Evolutionary conservation across 2,113 vertebrate genomes (phyloP).

Genomic region (Origma solitaria): DNA sequence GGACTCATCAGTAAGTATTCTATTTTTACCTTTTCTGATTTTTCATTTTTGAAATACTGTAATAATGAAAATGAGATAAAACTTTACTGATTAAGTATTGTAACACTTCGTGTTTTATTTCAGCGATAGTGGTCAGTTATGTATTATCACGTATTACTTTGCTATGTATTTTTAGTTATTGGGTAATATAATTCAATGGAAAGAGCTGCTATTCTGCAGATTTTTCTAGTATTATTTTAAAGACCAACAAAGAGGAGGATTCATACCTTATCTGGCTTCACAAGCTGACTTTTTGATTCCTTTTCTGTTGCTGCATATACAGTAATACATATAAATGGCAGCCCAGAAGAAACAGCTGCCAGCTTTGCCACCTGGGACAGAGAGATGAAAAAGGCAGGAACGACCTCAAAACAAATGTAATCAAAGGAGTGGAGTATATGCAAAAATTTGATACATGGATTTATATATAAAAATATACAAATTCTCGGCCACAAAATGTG

Average conservation of each 20-base stretch:
- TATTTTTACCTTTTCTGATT: not conserved
- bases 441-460: not conserved
- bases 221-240: not conserved
- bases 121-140: not conserved
- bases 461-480: accelerated
- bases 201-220: not conserved
- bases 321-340: slow-evolving; percentile 76
- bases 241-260: not conserved
- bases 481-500: not conserved
- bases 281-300: slow-evolving; percentile 35
- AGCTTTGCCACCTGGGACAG: slow-evolving; percentile 76
- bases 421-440: not conserved
- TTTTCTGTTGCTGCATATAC: slow-evolving; percentile 68
- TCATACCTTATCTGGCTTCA: slow-evolving; percentile 77
- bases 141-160: not conserved
- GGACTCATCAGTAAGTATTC: not conserved
- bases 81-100: not conserved
- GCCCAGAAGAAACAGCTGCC: slow-evolving; percentile 71
- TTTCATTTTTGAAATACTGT: not conserved
- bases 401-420: not conserved
- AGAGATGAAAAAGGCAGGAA: not conserved
- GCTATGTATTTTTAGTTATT: not conserved
- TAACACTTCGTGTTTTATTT: not conserved
- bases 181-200: not conserved
- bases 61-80: not conserved